phyloP scores from a whole-genome alignment of 2,113 vertebrate genomes.

The Promerops cafer region DNA sequence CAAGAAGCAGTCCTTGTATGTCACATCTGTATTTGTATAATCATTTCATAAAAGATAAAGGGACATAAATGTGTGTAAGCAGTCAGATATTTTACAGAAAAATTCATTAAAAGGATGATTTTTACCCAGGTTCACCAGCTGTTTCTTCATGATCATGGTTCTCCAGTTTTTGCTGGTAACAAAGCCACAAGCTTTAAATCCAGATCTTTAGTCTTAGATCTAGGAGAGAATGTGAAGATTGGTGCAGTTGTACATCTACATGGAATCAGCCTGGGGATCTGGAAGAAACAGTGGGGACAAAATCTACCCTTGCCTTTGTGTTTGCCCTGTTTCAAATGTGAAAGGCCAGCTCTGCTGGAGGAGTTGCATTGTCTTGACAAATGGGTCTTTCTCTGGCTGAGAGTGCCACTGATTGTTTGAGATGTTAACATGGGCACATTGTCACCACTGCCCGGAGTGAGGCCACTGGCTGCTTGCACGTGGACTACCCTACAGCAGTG shows the following conservation, averaged over 20 bases:
- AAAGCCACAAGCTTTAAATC: neutral
- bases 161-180: neutral
- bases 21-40: neutral
- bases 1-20: neutral
- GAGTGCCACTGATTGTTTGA: neutral
- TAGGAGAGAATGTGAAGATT: neutral
- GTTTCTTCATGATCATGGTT: neutral
- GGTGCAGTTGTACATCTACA: neutral
- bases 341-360: neutral
- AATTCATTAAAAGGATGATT: neutral
- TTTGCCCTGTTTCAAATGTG: neutral
- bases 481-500: neutral
- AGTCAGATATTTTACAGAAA: neutral
- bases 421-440: neutral
- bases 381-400: conserved; percentile 3
- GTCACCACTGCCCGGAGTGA: neutral
- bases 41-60: neutral
- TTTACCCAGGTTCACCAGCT: neutral
- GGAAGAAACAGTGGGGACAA: neutral
- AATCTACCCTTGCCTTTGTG: neutral
- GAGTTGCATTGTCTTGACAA: neutral
- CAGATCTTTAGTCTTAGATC: neutral
- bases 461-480: neutral
- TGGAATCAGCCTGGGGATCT: neutral
- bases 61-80: neutral